Evolutionary conservation across 2,113 vertebrate genomes (phyloP), one percentile per base, ranked within the genome.

Genomic region (Opisthocomus hoazin): DNA sequence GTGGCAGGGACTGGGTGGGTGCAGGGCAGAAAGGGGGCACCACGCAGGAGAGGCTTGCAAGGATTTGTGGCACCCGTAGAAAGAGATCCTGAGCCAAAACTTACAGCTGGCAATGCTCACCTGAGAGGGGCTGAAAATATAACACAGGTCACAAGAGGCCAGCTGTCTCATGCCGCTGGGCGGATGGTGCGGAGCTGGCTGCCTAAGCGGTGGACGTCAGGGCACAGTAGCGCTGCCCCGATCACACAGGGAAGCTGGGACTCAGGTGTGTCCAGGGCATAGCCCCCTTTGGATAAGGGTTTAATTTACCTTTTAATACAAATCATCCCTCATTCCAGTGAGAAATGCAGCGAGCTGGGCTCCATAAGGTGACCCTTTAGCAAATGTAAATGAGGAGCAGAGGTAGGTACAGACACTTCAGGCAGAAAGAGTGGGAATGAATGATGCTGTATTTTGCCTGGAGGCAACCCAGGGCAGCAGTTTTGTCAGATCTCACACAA

Each of bases 381-480:
- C 36, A 74, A 76, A 77, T 68, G n/a, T 82, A 92, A 94, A 87
- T 89, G 77, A 84, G 74, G 84, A 84, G 37, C 65, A 93, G 64
- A 92, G 53, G 37, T 41, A 84, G 74, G 51, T 70, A 79, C 74
- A 68, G 70, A 36, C 34, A 13, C 17, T 65, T 56, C 71, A 41
- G 4, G 48, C 27, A 71, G 51, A 60, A 48, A 51, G 50, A 29
- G 51, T 32, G 51, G 56, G 80, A 91, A 84, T 2, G 3, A 84
- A 66, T 43, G 60, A 68, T 77, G 74, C 64, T 75, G 51, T 51
- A 78, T 97, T 92, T 94, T 95, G 96, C 93, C 93, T 82, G 77
- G n/a, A 95, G 93, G 89, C 39, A 82, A 76, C 74, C 57, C 57
- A 64, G 22, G 81, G 94, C 89, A 78, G 84, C 69, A 84, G 8